Percentiles rank a stretch among this genome's conserved stretches.
These are phyloP conservation scores for Hecatera dysodea DNA, from an alignment of 2,888 invertebrate species.

Conservation along the genomic window DNA sequence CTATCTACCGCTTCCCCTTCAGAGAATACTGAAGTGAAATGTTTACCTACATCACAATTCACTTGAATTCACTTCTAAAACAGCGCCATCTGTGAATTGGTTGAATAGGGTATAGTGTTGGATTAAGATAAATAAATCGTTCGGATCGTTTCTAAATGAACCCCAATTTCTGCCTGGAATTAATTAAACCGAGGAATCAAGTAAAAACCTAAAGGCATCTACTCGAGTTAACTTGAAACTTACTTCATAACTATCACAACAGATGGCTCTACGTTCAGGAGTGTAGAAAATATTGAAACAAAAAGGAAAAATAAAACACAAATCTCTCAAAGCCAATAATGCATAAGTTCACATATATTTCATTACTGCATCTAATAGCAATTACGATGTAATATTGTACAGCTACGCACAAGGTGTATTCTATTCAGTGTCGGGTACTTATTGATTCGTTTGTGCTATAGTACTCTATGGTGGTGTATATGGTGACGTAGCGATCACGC, in stretches of 20 bases:
- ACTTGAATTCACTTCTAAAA: no score
- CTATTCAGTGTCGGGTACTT: constrained; percentile 59
- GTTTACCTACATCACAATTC: no score
- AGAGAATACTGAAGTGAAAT: background rate
- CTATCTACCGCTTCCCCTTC: background rate
- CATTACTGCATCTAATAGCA: constrained; percentile 9
- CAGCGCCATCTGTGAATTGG: constrained; percentile 39
- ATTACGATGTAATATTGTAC: constrained; percentile 9
- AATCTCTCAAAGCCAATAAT: background rate
- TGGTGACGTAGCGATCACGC: constrained; percentile 88
- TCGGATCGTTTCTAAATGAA: background rate
- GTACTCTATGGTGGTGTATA: constrained; percentile 68
- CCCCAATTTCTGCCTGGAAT: background rate
- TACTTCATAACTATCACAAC: constrained; percentile 23
- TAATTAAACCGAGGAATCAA: background rate
- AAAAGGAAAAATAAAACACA: constrained; percentile 13
- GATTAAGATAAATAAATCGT: background rate
- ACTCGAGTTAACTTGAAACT: background rate
- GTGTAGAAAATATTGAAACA: background rate
- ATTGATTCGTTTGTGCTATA: constrained; percentile 62
- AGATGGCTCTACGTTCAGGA: constrained; percentile 48
- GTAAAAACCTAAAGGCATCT: background rate
- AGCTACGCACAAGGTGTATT: constrained; percentile 11
- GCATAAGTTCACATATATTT: background rate
- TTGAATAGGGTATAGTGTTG: constrained; percentile 30